A percentile compares a stretch with the other conserved stretches of the same genome.
phyloP scores from a whole-genome alignment of 1,140 invertebrate species.

The Chelonus insularis region DNA sequence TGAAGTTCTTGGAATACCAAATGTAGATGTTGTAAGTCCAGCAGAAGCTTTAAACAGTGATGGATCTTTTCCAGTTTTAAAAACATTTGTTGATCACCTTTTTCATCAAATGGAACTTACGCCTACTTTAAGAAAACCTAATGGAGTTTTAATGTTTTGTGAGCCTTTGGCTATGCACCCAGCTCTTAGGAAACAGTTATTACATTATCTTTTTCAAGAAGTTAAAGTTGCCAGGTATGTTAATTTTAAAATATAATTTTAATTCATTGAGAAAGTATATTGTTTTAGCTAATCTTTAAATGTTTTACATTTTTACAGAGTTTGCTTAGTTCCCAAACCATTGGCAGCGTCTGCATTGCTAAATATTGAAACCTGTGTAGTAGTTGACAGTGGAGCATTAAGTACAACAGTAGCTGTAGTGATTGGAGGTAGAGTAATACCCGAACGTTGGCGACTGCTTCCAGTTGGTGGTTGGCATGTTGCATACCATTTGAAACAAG shows the following conservation, averaged over 20 bases:
- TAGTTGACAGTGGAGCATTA: conserved; percentile 59
- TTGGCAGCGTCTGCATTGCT: conserved; percentile 57
- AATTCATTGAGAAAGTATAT: neutral
- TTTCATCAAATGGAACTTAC: conserved; percentile 58
- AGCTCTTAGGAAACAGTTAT: conserved; percentile 52
- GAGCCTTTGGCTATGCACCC: conserved; percentile 58
- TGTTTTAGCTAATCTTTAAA: neutral
- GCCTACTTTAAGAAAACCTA: conserved; percentile 54
- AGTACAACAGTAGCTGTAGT: conserved; percentile 61
- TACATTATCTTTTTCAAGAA: conserved; percentile 60
- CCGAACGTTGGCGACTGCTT: conserved; percentile 52
- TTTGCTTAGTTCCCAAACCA: conserved; percentile 58
- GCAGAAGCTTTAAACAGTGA: conserved; percentile 55
- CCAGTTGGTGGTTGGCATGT: conserved; percentile 60
- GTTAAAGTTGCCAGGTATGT: conserved; percentile 57
- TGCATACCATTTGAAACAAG: conserved; percentile 58
- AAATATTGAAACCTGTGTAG: conserved; percentile 59
- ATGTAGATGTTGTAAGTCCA: conserved; percentile 58
- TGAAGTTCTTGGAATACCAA: conserved; percentile 55
- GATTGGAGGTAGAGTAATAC: conserved; percentile 57
- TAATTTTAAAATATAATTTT: conserved; percentile 12
- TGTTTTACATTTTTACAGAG: conserved; percentile 41
- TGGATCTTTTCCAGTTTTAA: conserved; percentile 53
- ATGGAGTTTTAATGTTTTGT: conserved; percentile 57
- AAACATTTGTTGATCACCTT: conserved; percentile 57